Percentiles rank a stretch among this genome's conserved stretches.
Conservation (phyloP, 2,113 vertebrate genomes). For the Ovibos moschatus region DNA sequence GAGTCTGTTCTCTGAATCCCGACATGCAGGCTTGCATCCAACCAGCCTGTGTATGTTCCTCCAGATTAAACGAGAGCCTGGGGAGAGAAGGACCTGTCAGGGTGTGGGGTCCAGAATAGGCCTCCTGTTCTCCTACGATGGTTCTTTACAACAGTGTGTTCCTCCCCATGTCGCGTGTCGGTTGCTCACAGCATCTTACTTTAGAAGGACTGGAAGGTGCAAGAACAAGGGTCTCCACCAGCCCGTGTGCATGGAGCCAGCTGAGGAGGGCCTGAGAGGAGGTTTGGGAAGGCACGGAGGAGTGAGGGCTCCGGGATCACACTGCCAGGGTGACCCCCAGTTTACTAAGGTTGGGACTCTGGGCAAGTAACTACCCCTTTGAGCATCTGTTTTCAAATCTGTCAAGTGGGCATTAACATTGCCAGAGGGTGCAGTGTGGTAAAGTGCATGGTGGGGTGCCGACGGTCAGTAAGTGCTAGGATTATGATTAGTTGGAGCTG, state of each 20-base stretch:
- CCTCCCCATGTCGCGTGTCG: background rate
- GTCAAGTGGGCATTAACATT: background rate
- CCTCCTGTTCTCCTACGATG: background rate
- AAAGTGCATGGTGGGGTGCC: too few relatives aligned
- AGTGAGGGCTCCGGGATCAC: accelerated
- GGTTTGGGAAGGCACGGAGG: accelerated
- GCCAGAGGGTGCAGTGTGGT: accelerated
- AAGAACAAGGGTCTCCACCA: background rate
- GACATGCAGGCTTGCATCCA: accelerated
- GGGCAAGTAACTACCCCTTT: background rate
- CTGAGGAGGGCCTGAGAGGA: accelerated
- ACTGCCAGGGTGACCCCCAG: background rate
- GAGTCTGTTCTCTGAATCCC: background rate
- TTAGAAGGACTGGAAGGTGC: background rate
- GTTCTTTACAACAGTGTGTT: background rate
- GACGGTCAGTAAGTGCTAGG: accelerated
- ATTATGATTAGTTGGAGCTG: too few relatives aligned
- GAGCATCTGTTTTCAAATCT: background rate
- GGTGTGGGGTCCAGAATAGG: background rate
- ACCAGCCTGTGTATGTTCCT: background rate
- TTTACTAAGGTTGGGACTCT: background rate
- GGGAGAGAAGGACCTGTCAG: background rate
- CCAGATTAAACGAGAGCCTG: background rate
- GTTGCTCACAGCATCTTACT: background rate
- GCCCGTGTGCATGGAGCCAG: accelerated